Base-by-base conservation (phyloP, 2,797 vertebrate species). In the Triplophysa yarkandensis region DNA sequence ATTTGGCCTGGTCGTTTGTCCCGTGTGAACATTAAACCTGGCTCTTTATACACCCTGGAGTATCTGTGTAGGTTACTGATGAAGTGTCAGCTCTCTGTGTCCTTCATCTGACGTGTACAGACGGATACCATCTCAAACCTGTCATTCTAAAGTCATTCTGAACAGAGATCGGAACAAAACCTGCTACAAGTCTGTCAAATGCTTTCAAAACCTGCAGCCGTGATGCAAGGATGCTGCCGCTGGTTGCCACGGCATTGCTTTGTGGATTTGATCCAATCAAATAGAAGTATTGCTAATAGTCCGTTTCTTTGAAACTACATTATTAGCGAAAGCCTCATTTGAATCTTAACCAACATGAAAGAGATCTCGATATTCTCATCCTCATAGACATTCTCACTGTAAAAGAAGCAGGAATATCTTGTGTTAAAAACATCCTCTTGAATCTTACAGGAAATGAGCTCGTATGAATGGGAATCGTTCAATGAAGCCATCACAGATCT, bases 391-490 rank as follows among this genome's bases (percentile, higher is more conserved):
- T 23, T 70, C 13, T 17, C 9, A 70, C 8, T 4, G 19, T 54
- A 54, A 54, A 68, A 27, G 50, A 68, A 28, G 16, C 32, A 19
- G 6, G 16, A 36, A 21, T 46, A 28, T 34, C 16, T 23, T 30
- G 8, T 34, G 13, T 61, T 36, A 14, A 44, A 60, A 70, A 44
- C 27, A 46, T 17, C 0, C 6, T 17, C 8, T 34, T 16, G 41
- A 7, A 58, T 36, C 28, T n/a, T 36, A 36, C 28, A 9, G 9
- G 23, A 58, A 70, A 58, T 17, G 13, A 46, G 4, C 16, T 30
- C 27, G 60, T 46, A 9, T 58, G 54, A 23, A 19, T 62, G 10
- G 16, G 23, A 62, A 73, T 55, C 69, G 69, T 63, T 27, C 64
- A 71, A 62, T 27, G 46, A 43, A 66, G 27, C 34, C 57, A 34